phyloP scores from a whole-genome alignment of 2,888 invertebrate species.

The Synanthedon vespiformis region DNA sequence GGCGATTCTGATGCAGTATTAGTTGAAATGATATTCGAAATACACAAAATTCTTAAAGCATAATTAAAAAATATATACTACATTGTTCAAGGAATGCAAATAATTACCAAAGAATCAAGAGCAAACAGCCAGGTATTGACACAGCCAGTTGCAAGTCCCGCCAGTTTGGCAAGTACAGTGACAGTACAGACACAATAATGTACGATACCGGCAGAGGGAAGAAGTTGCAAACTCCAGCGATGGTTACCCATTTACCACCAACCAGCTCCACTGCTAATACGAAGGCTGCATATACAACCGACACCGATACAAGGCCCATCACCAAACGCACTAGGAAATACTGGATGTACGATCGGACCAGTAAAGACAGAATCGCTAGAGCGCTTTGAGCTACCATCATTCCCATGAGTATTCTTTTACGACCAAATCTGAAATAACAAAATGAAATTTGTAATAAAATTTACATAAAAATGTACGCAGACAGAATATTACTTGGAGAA shows the following conservation, averaged over 20 bases:
- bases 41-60: too few species aligned
- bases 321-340: conserved; percentile 77
- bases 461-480: neutral
- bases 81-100: too few species aligned
- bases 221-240: conserved; percentile 83
- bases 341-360: conserved; percentile 77
- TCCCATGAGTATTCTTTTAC: conserved; percentile 80
- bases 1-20: too few species aligned
- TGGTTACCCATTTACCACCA: conserved; percentile 83
- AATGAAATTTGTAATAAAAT: conserved; percentile 1
- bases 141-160: conserved; percentile 78
- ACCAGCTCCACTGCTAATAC: conserved; percentile 84
- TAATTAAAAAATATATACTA: too few species aligned
- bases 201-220: conserved; percentile 84
- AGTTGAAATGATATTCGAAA: too few species aligned
- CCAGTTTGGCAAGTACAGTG: conserved; percentile 79
- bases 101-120: conserved; percentile 75
- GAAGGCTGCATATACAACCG: conserved; percentile 84
- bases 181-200: conserved; percentile 78
- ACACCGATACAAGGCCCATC: conserved; percentile 83
- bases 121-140: conserved; percentile 78
- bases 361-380: conserved; percentile 76
- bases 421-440: conserved; percentile 71
- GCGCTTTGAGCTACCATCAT: conserved; percentile 77
- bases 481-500: too few species aligned